Conservation (phyloP, 2,113 vertebrate genomes). For the Amazona guildingii region DNA sequence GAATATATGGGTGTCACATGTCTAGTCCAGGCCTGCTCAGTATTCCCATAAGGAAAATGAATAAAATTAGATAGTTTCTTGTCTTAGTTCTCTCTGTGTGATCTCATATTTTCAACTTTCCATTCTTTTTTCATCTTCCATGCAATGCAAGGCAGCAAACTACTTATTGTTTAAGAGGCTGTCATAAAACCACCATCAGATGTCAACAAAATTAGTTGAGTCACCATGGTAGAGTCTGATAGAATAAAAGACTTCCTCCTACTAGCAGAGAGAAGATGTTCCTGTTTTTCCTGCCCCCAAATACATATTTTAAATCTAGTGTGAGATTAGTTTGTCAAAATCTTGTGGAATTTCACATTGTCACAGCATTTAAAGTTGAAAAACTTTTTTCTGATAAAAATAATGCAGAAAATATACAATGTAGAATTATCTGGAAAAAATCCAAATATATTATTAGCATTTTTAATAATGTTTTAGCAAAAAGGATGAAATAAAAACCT, state of each 20-base stretch:
- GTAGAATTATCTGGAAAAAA: background rate
- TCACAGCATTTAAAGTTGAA: background rate
- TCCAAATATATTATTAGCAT: background rate
- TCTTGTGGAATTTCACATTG: background rate
- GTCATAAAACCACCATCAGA: background rate
- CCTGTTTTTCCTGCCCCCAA: background rate
- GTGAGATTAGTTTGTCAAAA: background rate
- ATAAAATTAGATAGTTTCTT: background rate
- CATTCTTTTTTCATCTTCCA: background rate
- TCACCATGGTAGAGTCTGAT: background rate
- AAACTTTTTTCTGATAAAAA: background rate
- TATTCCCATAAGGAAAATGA: background rate
- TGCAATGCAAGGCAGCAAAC: background rate
- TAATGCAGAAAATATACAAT: background rate
- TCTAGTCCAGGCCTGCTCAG: background rate
- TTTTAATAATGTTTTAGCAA: background rate
- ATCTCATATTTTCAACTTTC: background rate
- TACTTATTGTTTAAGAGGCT: background rate
- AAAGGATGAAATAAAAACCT: background rate
- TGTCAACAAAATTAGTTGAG: background rate
- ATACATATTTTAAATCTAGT: background rate
- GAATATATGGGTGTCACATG: background rate
- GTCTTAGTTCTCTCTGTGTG: background rate
- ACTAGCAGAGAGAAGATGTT: background rate
- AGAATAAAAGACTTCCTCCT: background rate